These are phyloP conservation scores for Therioaphis trifolii DNA, from an alignment of 2,888 invertebrate species.

Conservation along the genomic window DNA sequence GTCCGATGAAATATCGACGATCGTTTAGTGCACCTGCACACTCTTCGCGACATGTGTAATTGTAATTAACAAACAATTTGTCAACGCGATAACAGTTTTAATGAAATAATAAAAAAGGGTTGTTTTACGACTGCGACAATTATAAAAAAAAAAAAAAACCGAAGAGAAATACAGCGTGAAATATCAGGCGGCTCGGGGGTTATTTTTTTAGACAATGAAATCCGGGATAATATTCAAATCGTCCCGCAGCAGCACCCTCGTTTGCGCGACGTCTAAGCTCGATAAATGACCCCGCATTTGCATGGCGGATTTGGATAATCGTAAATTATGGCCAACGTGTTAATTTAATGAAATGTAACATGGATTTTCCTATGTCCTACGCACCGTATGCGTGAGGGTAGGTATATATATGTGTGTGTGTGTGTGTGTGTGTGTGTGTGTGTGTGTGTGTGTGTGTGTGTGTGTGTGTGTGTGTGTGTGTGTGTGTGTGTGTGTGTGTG, in stretches of 20 bases:
- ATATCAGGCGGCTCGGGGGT: background rate
- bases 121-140: slow-evolving; percentile 58
- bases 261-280: slow-evolving; percentile 28
- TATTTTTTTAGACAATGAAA: background rate
- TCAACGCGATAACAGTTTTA: slow-evolving; percentile 47
- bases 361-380: background rate
- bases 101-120: slow-evolving; percentile 58
- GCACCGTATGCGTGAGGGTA: background rate
- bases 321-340: slow-evolving; percentile 59
- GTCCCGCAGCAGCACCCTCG: background rate
- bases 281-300: slow-evolving; percentile 57
- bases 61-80: slow-evolving; percentile 60
- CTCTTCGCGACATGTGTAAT: slow-evolving; percentile 51
- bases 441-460: too few species aligned
- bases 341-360: slow-evolving; percentile 54
- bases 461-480: too few species aligned
- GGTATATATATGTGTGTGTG: too few species aligned
- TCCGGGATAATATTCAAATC: slow-evolving; percentile 54
- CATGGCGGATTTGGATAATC: slow-evolving; percentile 61
- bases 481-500: too few species aligned
- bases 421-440: too few species aligned
- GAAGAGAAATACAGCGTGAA: background rate
- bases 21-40: slow-evolving; percentile 61
- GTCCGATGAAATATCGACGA: slow-evolving; percentile 51
- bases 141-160: slow-evolving; percentile 30